phyloP scores from a whole-genome alignment of 1,140 invertebrate species.

The Meloidogyne exigua region DNA sequence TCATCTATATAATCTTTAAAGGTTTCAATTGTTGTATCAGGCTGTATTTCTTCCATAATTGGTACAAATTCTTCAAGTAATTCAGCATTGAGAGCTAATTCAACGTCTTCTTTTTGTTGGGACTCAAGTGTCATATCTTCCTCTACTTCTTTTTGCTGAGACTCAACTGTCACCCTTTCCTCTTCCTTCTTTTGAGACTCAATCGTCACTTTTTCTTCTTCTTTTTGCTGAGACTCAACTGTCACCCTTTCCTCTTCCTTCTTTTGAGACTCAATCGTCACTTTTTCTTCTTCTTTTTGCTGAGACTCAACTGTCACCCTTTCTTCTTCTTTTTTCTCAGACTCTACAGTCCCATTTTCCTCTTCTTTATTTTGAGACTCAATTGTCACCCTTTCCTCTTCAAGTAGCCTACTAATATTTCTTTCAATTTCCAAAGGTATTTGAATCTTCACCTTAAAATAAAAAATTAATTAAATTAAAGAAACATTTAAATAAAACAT shows the following conservation, averaged over 20 bases:
- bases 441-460: not conserved
- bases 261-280: not conserved
- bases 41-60: too few species aligned
- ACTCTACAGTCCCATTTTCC: not conserved
- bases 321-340: not conserved
- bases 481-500: too few species aligned
- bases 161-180: not conserved
- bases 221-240: not conserved
- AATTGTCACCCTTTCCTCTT: too few species aligned
- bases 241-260: too few species aligned
- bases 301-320: not conserved
- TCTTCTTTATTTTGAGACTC: slow-evolving; percentile 10
- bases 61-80: too few species aligned
- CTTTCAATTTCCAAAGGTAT: slow-evolving; percentile 1
- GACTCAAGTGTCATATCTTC: not conserved
- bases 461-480: not conserved
- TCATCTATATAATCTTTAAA: too few species aligned
- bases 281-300: not conserved
- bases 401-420: not conserved
- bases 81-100: too few species aligned
- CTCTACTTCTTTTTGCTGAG: not conserved
- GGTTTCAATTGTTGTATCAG: too few species aligned
- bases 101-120: too few species aligned
- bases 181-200: not conserved
- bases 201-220: not conserved